phyloP scores from a whole-genome alignment of 2,797 vertebrate genomes.

The Prionace glauca region DNA sequence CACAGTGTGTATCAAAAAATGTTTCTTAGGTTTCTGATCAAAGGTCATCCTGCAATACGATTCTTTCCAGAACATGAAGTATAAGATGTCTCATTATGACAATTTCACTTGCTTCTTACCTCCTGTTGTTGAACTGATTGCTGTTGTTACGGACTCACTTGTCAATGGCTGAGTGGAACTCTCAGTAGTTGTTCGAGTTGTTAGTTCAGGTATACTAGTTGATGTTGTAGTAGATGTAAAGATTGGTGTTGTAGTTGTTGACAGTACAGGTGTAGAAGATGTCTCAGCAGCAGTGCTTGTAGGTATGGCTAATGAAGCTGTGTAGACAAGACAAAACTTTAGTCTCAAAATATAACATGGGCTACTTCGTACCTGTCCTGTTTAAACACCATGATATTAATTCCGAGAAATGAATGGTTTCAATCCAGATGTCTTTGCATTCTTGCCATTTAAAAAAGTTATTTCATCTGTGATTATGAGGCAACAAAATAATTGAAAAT shows the following conservation, averaged over 20 bases:
- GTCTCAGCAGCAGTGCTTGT: neutral
- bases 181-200: too few relatives aligned
- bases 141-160: neutral
- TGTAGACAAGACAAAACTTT: neutral
- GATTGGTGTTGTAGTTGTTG: neutral
- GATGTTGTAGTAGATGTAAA: neutral
- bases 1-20: too few relatives aligned
- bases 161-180: neutral
- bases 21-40: too few relatives aligned
- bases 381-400: neutral
- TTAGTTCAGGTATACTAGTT: neutral
- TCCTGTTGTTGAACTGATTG: neutral
- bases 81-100: neutral
- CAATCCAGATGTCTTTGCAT: neutral
- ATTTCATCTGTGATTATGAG: neutral
- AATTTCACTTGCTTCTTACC: neutral
- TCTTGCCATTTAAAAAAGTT: neutral
- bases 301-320: neutral
- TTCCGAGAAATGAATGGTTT: neutral
- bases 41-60: too few relatives aligned
- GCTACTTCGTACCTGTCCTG: too few relatives aligned
- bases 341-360: too few relatives aligned
- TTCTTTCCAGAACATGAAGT: neutral
- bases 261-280: neutral
- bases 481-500: neutral